phyloP scores from a whole-genome alignment of 2,888 invertebrate genomes.

The Ectobius pallidus region DNA sequence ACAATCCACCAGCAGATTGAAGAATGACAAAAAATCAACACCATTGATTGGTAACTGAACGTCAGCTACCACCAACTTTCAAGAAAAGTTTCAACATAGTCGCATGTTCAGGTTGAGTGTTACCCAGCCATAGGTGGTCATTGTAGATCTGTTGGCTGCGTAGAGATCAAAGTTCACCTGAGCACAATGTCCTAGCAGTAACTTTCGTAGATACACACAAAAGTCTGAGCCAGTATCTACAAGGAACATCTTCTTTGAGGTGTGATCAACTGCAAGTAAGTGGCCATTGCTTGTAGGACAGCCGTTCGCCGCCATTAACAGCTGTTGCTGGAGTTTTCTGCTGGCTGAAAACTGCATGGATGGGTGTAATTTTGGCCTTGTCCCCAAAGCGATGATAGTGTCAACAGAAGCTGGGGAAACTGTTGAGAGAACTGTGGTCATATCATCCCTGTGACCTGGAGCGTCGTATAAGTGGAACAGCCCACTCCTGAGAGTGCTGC shows the following conservation, averaged over 20 bases:
- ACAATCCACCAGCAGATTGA: constrained; percentile 49
- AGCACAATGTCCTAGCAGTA: constrained; percentile 40
- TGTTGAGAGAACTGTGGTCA: neutral
- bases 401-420: neutral
- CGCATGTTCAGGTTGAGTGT: constrained; percentile 47
- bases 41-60: constrained; percentile 50
- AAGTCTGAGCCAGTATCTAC: constrained; percentile 46
- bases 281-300: neutral
- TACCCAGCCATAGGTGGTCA: constrained; percentile 48
- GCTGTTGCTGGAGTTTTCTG: neutral
- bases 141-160: constrained; percentile 49
- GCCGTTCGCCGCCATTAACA: neutral
- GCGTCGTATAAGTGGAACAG: too few relatives aligned
- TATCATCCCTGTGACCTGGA: too few relatives aligned
- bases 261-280: neutral
- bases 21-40: constrained; percentile 49
- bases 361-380: neutral
- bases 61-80: constrained; percentile 45
- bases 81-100: constrained; percentile 29
- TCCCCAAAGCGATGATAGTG: neutral
- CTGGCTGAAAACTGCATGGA: neutral
- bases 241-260: constrained; percentile 31
- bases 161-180: constrained; percentile 46
- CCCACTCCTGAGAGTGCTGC: neutral
- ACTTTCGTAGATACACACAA: constrained; percentile 42